These are phyloP conservation scores for Geodia barretti DNA, from an alignment of 37 sponge, comb jelly and placozoan species.

Conservation along the genomic window DNA sequence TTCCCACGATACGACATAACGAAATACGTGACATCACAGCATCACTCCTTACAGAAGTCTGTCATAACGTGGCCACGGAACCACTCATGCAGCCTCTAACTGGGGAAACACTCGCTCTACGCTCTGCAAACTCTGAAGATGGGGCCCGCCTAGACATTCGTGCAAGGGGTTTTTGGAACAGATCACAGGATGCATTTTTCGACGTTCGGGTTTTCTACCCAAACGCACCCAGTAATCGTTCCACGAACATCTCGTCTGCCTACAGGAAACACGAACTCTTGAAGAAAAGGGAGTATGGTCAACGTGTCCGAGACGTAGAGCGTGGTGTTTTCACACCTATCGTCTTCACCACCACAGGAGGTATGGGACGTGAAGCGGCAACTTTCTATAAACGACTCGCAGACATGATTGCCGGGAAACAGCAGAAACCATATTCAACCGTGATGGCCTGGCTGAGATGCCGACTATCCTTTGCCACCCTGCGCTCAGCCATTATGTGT, in stretches of 20 bases:
- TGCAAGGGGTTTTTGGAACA: constrained; percentile 39
- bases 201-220: constrained; percentile 51
- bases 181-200: constrained; percentile 29
- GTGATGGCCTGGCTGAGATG: constrained; percentile 39
- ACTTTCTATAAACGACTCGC: constrained; percentile 37
- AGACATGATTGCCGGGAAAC: constrained; percentile 17
- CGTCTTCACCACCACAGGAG: constrained; percentile 30
- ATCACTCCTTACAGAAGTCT: constrained; percentile 36
- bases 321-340: constrained; percentile 42
- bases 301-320: constrained; percentile 15
- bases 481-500: constrained; percentile 30
- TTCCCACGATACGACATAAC: constrained; percentile 42
- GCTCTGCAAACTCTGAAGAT: constrained; percentile 21
- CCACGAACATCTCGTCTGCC: background rate
- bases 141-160: constrained; percentile 28
- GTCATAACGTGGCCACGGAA: constrained; percentile 41
- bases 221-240: constrained; percentile 36
- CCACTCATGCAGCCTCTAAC: constrained; percentile 26
- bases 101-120: constrained; percentile 6
- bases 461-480: constrained; percentile 8
- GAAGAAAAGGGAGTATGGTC: constrained; percentile 9
- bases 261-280: background rate
- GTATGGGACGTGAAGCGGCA: constrained; percentile 23
- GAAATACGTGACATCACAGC: constrained; percentile 43
- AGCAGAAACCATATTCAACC: constrained; percentile 6